A percentile compares a stretch with the other conserved stretches of the same genome.
Evolutionary conservation across 2,797 vertebrate genomes (phyloP).

Genomic region (Bufotes viridis): DNA sequence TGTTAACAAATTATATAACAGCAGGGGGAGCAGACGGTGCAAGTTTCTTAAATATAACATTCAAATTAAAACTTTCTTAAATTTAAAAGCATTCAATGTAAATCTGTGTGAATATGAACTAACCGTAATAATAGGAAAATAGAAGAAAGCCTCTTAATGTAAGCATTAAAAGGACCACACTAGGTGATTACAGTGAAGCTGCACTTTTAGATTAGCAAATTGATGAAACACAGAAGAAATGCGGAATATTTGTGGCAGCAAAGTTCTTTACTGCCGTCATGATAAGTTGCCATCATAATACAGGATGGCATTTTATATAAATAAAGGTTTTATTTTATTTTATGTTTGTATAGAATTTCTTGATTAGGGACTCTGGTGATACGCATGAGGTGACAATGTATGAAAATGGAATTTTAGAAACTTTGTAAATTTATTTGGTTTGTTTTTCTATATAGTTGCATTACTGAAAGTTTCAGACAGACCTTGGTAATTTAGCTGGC

Average conservation of each 20-base stretch:
- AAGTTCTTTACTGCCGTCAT: background rate
- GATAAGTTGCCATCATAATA: background rate
- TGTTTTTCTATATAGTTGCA: background rate
- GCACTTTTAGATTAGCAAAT: background rate
- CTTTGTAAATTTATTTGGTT: background rate
- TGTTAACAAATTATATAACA: conserved; percentile 8
- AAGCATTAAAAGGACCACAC: background rate
- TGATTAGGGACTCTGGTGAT: background rate
- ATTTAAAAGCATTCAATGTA: background rate
- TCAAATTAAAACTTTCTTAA: background rate
- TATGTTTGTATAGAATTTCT: background rate
- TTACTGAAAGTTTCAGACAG: too few relatives aligned
- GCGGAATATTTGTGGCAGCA: background rate
- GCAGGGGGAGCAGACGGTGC: conserved; percentile 42
- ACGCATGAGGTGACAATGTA: background rate
- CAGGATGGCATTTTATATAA: background rate
- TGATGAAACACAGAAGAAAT: background rate
- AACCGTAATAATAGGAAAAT: background rate
- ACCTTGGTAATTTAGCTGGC: too few relatives aligned
- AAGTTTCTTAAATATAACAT: background rate
- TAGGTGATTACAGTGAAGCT: background rate
- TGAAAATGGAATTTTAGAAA: background rate
- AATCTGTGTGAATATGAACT: background rate
- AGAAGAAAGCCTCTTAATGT: background rate
- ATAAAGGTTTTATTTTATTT: background rate